These are phyloP conservation scores for Amphilophus citrinellus DNA, from an alignment of 2,113 vertebrate species.

Conservation along the genomic window DNA sequence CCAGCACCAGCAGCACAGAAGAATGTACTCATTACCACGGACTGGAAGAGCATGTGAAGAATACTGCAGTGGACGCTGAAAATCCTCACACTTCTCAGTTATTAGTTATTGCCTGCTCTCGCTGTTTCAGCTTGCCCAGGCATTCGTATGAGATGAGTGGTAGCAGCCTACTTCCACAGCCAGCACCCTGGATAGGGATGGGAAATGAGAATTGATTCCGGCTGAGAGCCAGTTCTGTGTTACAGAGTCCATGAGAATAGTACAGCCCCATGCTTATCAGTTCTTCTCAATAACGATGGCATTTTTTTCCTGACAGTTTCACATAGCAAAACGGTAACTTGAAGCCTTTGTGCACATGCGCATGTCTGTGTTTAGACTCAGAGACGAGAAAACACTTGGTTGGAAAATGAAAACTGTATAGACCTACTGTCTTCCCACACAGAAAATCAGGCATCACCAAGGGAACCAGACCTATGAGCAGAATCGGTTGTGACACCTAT, in stretches of 20 bases:
- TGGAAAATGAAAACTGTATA: not conserved
- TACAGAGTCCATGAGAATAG: not conserved
- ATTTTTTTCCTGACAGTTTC: not conserved
- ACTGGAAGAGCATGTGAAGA: not conserved
- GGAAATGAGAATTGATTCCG: constrained; percentile 6
- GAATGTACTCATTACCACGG: not conserved
- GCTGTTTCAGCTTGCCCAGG: not conserved
- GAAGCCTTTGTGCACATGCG: not conserved
- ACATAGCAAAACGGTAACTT: not conserved
- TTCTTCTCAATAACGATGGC: not conserved
- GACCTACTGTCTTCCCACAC: not conserved
- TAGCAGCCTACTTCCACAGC: not conserved
- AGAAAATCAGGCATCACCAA: not conserved
- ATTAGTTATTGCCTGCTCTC: not conserved
- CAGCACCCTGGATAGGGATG: not conserved
- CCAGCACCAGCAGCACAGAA: not conserved
- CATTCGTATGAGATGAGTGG: not conserved
- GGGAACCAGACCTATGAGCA: not conserved
- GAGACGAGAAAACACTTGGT: not conserved
- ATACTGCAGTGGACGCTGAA: not conserved
- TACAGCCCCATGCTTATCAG: not conserved
- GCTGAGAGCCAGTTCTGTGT: not conserved
- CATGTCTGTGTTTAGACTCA: not conserved
- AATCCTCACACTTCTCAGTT: not conserved
- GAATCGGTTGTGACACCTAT: not conserved